Evolutionary conservation across 2,888 invertebrate genomes (phyloP).

Genomic region (Leuctra nigra): DNA sequence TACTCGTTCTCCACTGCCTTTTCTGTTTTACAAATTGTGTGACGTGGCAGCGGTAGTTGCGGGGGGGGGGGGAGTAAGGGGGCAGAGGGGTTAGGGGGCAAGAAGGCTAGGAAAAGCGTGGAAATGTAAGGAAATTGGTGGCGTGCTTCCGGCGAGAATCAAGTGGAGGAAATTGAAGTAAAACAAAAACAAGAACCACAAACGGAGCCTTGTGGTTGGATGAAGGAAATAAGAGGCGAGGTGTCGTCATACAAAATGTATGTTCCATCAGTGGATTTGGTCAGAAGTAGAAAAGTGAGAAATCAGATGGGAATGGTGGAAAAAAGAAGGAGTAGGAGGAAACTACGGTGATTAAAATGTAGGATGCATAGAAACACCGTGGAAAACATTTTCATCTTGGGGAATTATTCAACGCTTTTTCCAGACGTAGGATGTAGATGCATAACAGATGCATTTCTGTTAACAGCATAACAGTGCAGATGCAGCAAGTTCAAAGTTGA

Average conservation of each 20-base stretch:
- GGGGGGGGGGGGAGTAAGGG: background rate
- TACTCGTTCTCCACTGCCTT: constrained; percentile 21
- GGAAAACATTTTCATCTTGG: background rate
- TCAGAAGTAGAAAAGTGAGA: constrained; percentile 18
- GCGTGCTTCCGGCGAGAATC: constrained; percentile 21
- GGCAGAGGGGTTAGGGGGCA: background rate
- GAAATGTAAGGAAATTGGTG: constrained; percentile 27
- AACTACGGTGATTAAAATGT: background rate
- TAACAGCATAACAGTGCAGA: too few species aligned
- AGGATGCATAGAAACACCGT: background rate
- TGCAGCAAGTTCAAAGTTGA: too few species aligned
- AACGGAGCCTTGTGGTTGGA: constrained; percentile 17
- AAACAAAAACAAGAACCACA: constrained; percentile 13
- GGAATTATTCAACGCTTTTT: too few species aligned
- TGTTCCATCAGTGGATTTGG: constrained; percentile 39
- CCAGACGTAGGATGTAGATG: too few species aligned
- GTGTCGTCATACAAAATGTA: constrained; percentile 40
- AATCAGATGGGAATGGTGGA: constrained; percentile 14
- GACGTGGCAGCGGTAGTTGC: background rate
- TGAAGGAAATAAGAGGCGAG: constrained; percentile 34
- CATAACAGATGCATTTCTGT: too few species aligned
- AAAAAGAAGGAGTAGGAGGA: background rate
- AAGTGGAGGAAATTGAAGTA: constrained; percentile 22
- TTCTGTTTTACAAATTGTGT: constrained; percentile 25
- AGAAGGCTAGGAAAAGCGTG: constrained; percentile 1